These are phyloP conservation scores for Frankliniella intonsa DNA, from an alignment of 2,888 invertebrate species.

Conservation along the genomic window DNA sequence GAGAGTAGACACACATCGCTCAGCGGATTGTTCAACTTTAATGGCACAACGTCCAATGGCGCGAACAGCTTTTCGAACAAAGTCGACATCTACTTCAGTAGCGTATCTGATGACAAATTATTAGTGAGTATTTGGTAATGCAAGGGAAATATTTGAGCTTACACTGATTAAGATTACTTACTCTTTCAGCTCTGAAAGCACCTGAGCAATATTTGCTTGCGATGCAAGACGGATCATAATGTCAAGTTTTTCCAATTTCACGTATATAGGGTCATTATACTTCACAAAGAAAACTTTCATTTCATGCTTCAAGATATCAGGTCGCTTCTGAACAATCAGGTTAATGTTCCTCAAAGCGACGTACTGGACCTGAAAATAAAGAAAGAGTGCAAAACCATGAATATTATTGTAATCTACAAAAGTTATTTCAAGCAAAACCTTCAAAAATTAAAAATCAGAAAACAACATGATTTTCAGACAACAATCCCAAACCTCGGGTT, in stretches of 20 bases:
- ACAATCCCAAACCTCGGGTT: conserved; percentile 67
- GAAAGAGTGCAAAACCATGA: conserved; percentile 1
- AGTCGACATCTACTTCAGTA: conserved; percentile 99
- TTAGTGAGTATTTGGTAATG: not conserved
- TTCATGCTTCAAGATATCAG: conserved; percentile 97
- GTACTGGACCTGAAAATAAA: conserved; percentile 73
- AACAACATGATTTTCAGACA: not conserved
- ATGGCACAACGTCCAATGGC: conserved; percentile 99
- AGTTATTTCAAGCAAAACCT: conserved; percentile 28
- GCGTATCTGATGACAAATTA: conserved; percentile 58
- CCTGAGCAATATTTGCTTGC: conserved; percentile 96
- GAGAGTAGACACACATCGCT: conserved; percentile 95
- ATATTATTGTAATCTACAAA: no score
- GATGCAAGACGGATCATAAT: conserved; percentile 99
- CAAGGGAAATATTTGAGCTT: not conserved
- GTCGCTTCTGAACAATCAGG: conserved; percentile 96
- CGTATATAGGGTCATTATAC: conserved; percentile 99
- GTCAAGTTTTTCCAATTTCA: conserved; percentile 96
- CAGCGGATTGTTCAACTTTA: conserved; percentile 96
- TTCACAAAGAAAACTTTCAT: conserved; percentile 99
- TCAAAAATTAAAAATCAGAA: not conserved
- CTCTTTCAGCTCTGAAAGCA: conserved; percentile 95
- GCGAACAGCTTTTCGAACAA: conserved; percentile 96
- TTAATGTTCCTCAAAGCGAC: conserved; percentile 98
- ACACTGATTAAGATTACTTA: conserved; percentile 42